Evolutionary conservation across 2,888 invertebrate species (phyloP), one percentile per base, ranked within the genome.

Genomic region (Smittia sp.): DNA sequence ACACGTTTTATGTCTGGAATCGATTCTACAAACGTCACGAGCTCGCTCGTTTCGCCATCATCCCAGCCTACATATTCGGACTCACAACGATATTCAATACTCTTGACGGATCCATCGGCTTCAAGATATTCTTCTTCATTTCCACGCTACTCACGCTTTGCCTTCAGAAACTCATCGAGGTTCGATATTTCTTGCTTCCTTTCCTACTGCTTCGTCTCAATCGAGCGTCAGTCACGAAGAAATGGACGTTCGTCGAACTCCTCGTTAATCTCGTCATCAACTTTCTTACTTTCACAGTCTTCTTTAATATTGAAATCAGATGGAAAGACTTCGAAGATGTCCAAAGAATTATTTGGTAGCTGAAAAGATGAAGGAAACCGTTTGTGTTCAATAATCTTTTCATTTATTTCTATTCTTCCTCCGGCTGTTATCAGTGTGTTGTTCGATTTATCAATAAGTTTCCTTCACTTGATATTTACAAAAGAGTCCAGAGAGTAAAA

Each of bases 1-100:
- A 94, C 77, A 90, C 92, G 0, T 99, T 99, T 80, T 99, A 99
- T 79, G 82, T 98, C 6, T 98, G 98, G 98, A 92, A 91, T 78
- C 85, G 92, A 75, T 86, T 96, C 79, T 93, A 90, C 78, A 88
- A 89, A 0, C 88, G 87, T 77, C 89, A 90, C 80, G 79, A 82
- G 46, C 84, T 84, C 77, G 86, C 90, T 0, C 87, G 86, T 74
- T 95, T 91, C 79, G 77, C 86, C 0, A 84, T 91, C 22, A 84
- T 91, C 54, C 94, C 95, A 0, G 75, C 88, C 0, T 96, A 96
- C 80, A 80, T 91, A 1, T 91, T 89, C 78, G 82, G 88, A 0
- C 79, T 87, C 2, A 88, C 85, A 77, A 85, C 85, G 72, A 80
- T 89, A 52, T 83, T 85, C 74, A 84, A 83, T 74, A 86, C 85